These are phyloP conservation scores for Dunckerocampus dactyliophorus DNA, from an alignment of 2,113 vertebrate species.

Conservation along the genomic window DNA sequence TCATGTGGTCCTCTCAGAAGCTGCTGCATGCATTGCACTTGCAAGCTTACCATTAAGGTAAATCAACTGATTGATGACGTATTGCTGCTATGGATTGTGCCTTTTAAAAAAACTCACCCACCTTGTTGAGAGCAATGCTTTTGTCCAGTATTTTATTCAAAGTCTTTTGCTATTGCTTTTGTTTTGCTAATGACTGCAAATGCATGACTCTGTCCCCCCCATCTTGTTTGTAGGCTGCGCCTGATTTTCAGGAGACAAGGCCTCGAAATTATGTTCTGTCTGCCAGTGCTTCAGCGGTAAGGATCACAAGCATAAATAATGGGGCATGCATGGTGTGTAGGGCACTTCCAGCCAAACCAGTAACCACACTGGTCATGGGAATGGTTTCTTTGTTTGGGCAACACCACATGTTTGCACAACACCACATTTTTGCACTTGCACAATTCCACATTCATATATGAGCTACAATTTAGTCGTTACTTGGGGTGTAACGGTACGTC, in stretches of 20 bases:
- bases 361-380: too few species aligned
- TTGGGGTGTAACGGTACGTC: too few species aligned
- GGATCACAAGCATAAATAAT: constrained; percentile 30
- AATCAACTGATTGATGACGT: not conserved
- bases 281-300: constrained; percentile 97
- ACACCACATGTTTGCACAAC: too few species aligned
- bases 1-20: not conserved
- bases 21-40: not conserved
- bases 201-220: constrained; percentile 38
- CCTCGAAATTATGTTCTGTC: constrained; percentile 98
- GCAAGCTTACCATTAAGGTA: not conserved
- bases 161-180: not conserved
- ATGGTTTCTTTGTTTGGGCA: too few species aligned
- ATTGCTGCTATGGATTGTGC: not conserved
- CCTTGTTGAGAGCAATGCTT: not conserved
- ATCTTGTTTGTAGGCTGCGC: constrained; percentile 81
- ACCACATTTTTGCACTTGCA: too few species aligned
- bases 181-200: constrained; percentile 11
- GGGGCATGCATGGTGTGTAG: not conserved
- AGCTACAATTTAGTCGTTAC: too few species aligned
- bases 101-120: not conserved
- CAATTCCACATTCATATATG: too few species aligned
- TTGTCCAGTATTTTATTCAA: not conserved
- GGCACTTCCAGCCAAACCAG: not conserved
- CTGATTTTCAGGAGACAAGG: constrained; percentile 98